These are phyloP conservation scores for Coilia nasus DNA, from an alignment of 2,797 vertebrate genomes.

Conservation along the genomic window DNA sequence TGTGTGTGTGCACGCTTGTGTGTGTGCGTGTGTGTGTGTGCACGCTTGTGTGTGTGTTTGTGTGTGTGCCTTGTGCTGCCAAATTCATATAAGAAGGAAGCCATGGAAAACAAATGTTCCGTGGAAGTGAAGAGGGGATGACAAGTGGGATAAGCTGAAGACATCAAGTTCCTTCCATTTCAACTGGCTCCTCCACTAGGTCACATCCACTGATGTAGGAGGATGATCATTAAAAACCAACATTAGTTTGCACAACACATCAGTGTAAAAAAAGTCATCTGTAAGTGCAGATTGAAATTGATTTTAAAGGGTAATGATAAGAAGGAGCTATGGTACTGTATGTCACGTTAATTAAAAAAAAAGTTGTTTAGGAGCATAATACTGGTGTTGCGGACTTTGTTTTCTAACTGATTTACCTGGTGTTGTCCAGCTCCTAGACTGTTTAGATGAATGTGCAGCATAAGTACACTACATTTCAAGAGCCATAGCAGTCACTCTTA, in stretches of 20 bases:
- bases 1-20: no score
- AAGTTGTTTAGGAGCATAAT: no score
- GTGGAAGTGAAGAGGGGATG: constrained; percentile 30
- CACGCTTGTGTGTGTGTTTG: constrained; percentile 31
- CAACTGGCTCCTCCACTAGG: background rate
- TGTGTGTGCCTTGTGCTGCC: background rate
- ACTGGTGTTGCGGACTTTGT: no score
- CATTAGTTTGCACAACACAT: background rate
- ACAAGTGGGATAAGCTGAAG: constrained; percentile 39
- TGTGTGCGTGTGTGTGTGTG: background rate
- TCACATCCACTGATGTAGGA: background rate
- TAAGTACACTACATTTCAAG: no score
- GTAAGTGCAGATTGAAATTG: background rate
- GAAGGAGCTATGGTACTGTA: background rate
- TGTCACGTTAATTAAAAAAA: no score
- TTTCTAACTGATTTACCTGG: no score
- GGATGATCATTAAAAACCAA: background rate
- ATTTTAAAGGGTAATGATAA: background rate
- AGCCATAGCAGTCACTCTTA: background rate
- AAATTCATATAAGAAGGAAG: constrained; percentile 41
- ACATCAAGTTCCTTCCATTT: constrained; percentile 46
- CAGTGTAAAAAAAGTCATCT: background rate
- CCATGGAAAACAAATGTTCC: constrained; percentile 35
- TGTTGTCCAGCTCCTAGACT: no score
- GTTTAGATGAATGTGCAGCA: no score